These are phyloP conservation scores for Calonectris borealis DNA, from an alignment of 2,113 vertebrate species.

Conservation along the genomic window DNA sequence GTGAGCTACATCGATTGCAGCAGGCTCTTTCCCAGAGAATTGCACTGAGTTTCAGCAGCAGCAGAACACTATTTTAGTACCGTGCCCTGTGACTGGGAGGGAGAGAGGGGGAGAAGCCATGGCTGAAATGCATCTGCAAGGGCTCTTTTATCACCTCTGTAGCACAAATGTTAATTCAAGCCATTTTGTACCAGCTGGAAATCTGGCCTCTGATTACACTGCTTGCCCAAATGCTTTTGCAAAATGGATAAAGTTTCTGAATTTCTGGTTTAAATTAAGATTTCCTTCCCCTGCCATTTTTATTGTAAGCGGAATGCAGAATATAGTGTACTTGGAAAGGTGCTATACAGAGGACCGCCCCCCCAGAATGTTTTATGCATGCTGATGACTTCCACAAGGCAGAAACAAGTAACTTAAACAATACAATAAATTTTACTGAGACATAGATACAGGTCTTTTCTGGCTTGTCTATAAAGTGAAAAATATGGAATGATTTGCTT, in stretches of 20 bases:
- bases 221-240: slow-evolving; percentile 11
- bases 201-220: background rate
- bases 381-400: slow-evolving; percentile 25
- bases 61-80: background rate
- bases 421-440: slow-evolving; percentile 67
- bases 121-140: background rate
- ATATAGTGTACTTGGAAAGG: background rate
- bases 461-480: slow-evolving; percentile 72
- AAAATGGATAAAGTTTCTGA: background rate
- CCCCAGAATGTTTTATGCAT: background rate
- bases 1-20: background rate
- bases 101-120: background rate
- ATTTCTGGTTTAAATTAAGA: background rate
- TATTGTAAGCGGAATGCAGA: background rate
- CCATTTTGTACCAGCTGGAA: background rate
- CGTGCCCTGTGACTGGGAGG: background rate
- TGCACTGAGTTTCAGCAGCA: background rate
- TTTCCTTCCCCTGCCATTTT: background rate
- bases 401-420: slow-evolving; percentile 69
- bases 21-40: background rate
- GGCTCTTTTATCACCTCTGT: background rate
- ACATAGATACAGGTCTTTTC: slow-evolving; percentile 54
- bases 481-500: slow-evolving; percentile 72
- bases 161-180: background rate
- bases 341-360: background rate